phyloP scores from a whole-genome alignment of 2,113 vertebrate genomes.

The Excalfactoria chinensis region DNA sequence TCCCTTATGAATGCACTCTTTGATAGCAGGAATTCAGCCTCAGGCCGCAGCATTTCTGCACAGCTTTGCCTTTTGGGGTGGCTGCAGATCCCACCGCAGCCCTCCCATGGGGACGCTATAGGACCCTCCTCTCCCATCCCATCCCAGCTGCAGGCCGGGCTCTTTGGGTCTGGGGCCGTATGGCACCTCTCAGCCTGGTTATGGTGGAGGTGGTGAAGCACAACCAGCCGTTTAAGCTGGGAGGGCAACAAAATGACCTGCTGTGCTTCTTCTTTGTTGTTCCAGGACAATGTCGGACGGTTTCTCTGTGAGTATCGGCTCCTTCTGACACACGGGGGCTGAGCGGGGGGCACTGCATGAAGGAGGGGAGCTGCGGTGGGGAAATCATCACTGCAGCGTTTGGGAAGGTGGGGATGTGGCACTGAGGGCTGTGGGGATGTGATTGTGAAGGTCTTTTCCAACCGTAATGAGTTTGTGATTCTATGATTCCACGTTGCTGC shows the following conservation, averaged over 20 bases:
- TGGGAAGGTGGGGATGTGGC: too few species aligned
- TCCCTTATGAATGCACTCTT: neutral
- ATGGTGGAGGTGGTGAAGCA: neutral
- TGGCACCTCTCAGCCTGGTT: neutral
- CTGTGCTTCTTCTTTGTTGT: neutral
- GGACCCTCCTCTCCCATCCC: neutral
- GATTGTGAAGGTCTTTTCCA: too few species aligned
- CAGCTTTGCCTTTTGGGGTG: neutral
- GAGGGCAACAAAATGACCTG: neutral
- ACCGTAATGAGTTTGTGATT: too few species aligned
- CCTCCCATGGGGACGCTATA: neutral
- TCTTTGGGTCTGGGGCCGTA: too few species aligned
- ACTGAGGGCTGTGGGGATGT: too few species aligned
- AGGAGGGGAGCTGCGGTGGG: neutral
- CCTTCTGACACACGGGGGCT: accelerated
- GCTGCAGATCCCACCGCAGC: neutral
- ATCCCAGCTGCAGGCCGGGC: accelerated
- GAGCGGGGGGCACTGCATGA: neutral
- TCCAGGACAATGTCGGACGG: slow-evolving; percentile 43
- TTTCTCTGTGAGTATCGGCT: slow-evolving; percentile 53
- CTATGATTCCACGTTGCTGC: too few species aligned
- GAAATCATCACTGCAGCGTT: too few species aligned
- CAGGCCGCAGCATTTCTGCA: accelerated
- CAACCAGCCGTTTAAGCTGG: too few species aligned
- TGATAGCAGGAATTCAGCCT: neutral